Evolutionary conservation across 2,888 invertebrate species (phyloP).

Genomic region (Tenodera sinensis): DNA sequence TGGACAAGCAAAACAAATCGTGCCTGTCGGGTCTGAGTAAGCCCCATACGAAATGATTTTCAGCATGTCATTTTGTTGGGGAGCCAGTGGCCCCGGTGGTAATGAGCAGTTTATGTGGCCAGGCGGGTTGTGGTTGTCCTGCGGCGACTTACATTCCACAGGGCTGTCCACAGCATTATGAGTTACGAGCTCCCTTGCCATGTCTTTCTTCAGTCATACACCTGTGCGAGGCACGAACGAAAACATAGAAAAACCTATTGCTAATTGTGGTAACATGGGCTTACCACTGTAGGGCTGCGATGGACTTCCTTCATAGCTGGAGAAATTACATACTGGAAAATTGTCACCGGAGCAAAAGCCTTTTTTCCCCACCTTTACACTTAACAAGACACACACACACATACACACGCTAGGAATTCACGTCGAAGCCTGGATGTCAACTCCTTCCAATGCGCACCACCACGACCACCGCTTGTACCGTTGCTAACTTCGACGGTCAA

Average conservation of each 20-base stretch:
- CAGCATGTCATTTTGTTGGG: not conserved
- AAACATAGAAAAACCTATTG: not conserved
- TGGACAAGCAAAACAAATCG: not conserved
- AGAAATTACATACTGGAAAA: not conserved
- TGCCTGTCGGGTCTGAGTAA: not conserved
- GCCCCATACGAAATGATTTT: not conserved
- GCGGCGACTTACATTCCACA: constrained; percentile 28
- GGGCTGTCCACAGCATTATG: constrained; percentile 24
- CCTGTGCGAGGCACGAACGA: not conserved
- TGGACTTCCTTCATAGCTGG: not conserved
- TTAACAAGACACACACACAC: not conserved
- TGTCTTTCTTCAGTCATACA: not conserved
- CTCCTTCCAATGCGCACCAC: not conserved
- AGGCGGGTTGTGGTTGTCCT: constrained; percentile 23
- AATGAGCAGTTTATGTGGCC: constrained; percentile 6
- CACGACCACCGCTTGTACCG: not conserved
- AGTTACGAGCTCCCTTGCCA: not conserved
- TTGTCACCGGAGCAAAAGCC: not conserved
- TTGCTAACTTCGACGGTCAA: not conserved
- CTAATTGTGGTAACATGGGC: not conserved
- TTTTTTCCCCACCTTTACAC: not conserved
- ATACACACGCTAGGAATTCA: not conserved
- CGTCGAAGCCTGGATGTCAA: not conserved
- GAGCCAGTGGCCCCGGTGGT: constrained; percentile 1
- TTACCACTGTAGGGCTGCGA: not conserved